Conservation (phyloP, 1,140 invertebrate genomes). For the Drosophila lacertosa region DNA sequence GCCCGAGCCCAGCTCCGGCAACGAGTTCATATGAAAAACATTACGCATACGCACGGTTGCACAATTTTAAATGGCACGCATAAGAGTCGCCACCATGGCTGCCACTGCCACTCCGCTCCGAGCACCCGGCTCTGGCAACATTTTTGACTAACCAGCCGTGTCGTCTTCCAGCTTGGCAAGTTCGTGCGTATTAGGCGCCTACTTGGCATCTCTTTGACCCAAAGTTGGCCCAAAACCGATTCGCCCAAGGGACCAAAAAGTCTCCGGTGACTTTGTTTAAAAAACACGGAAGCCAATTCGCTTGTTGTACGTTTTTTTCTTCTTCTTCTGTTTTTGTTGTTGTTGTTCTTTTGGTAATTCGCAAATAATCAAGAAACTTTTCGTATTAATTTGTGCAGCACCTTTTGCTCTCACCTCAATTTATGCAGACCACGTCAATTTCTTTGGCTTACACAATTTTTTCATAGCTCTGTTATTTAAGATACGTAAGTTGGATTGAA, state of each 20-base stretch:
- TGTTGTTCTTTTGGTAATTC: constrained; percentile 65
- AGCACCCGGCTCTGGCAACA: constrained; percentile 4
- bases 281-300: constrained; percentile 66
- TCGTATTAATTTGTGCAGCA: constrained; percentile 72
- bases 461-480: not conserved
- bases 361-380: constrained; percentile 81
- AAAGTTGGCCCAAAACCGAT: constrained; percentile 56
- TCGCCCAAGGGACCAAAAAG: constrained; percentile 28
- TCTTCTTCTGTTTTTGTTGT: constrained; percentile 12
- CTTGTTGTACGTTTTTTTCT: constrained; percentile 33
- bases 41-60: constrained; percentile 81
- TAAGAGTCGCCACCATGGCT: constrained; percentile 52
- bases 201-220: constrained; percentile 76
- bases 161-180: constrained; percentile 48
- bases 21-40: constrained; percentile 79
- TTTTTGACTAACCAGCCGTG: constrained; percentile 73
- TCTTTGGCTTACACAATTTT: constrained; percentile 11
- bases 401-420: constrained; percentile 51
- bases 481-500: not conserved
- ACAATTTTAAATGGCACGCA: constrained; percentile 81
- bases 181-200: constrained; percentile 69
- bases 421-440: constrained; percentile 71
- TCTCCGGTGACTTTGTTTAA: constrained; percentile 49
- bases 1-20: constrained; percentile 38
- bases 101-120: constrained; percentile 34